phyloP scores from a whole-genome alignment of 53 echinoderm and acorn worm genomes.

The Antedon mediterranea region DNA sequence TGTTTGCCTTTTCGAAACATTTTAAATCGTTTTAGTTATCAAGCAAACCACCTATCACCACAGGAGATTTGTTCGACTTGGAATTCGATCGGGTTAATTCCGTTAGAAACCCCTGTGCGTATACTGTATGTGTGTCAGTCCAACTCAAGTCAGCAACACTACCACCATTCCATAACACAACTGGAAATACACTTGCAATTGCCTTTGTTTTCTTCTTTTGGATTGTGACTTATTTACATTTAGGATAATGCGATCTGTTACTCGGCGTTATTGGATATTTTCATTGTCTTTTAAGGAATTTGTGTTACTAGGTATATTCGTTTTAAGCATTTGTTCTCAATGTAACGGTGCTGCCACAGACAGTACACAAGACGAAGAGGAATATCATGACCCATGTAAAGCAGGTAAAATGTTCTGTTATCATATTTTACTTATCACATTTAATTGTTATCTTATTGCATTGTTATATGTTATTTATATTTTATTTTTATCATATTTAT shows the following conservation, averaged over 20 bases:
- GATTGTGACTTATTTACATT: background rate
- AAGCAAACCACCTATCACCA: background rate
- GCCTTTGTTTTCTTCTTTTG: background rate
- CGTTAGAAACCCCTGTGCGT: background rate
- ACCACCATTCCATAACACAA: background rate
- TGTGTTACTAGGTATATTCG: background rate
- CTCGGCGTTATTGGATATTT: background rate
- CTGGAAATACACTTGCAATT: background rate
- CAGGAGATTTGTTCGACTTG: background rate
- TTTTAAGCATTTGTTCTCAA: background rate
- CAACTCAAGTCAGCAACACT: background rate
- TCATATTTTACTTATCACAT: no score
- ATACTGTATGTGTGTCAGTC: background rate
- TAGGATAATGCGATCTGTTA: background rate
- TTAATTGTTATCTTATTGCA: no score
- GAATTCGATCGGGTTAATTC: background rate
- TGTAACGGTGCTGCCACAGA: background rate
- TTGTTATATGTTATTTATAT: no score
- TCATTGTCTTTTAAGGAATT: background rate
- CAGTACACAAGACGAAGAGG: background rate
- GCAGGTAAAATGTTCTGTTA: background rate
- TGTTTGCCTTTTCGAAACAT: background rate
- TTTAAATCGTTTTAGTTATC: background rate
- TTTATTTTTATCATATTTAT: no score
- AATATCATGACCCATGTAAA: background rate